Conservation (phyloP, 2,113 vertebrate genomes). For the Stercorarius parasiticus region DNA sequence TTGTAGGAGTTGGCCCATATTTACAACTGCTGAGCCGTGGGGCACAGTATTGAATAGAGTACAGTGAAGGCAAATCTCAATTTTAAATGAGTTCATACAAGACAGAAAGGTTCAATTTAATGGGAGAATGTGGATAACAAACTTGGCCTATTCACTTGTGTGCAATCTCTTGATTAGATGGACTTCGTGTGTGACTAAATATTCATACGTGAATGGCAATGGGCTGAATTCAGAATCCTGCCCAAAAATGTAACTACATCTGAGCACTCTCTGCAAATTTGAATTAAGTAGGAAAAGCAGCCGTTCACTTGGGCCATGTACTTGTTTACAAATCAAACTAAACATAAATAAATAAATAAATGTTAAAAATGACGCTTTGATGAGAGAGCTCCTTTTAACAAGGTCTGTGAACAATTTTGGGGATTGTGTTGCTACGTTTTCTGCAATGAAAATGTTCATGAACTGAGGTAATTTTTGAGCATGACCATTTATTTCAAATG, state of each 20-base stretch:
- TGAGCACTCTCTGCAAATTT: not conserved
- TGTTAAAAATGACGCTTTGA: not conserved
- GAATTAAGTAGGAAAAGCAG: not conserved
- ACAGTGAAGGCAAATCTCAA: not conserved
- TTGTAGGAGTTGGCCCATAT: not conserved
- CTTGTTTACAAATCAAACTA: not conserved
- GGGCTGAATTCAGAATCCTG: not conserved
- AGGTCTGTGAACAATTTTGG: not conserved
- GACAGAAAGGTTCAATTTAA: not conserved
- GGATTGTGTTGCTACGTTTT: not conserved
- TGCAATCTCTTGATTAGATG: not conserved
- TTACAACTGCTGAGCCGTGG: not conserved
- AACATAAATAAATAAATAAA: not conserved
- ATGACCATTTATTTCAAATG: slow-evolving; percentile 51
- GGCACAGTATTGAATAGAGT: not conserved
- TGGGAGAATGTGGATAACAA: not conserved
- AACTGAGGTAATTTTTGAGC: slow-evolving; percentile 18
- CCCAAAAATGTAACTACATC: not conserved
- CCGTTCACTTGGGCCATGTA: not conserved
- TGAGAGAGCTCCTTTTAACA: not conserved
- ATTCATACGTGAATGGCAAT: not conserved
- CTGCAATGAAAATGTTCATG: not conserved
- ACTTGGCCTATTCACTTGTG: not conserved
- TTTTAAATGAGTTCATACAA: not conserved
- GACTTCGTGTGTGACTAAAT: slow-evolving; percentile 21